Conservation (phyloP, 2,888 invertebrate species). For the Oscheius sp. region DNA sequence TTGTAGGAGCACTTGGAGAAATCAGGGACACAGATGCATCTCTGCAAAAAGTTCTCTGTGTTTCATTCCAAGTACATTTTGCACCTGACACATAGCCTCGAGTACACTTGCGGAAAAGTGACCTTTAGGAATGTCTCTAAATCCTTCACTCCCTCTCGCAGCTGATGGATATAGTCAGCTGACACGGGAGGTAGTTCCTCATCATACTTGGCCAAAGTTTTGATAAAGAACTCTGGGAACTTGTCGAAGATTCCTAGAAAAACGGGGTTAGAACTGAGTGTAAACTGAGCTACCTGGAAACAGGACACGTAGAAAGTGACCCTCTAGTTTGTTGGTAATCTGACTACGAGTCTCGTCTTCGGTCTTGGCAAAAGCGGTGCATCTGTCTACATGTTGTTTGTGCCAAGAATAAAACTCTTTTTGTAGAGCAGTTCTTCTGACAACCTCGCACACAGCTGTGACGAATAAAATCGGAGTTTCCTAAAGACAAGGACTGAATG, state of each 20-base stretch:
- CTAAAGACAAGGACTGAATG: constrained; percentile 34
- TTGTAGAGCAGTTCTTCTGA: constrained; percentile 60
- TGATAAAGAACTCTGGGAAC: constrained; percentile 83
- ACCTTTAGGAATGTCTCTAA: constrained; percentile 55
- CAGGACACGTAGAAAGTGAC: constrained; percentile 83
- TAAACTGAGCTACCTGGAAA: constrained; percentile 82
- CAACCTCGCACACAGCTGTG: constrained; percentile 66
- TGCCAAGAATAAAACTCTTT: constrained; percentile 41
- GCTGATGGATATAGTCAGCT: constrained; percentile 53
- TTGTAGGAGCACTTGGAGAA: background rate
- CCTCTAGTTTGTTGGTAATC: constrained; percentile 84
- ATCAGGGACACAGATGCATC: constrained; percentile 14
- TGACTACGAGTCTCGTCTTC: constrained; percentile 85
- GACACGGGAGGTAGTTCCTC: constrained; percentile 59
- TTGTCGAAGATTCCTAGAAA: constrained; percentile 82
- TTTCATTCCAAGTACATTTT: background rate
- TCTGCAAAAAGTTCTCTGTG: background rate
- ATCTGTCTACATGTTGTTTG: constrained; percentile 53
- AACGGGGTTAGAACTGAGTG: background rate
- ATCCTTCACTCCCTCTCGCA: constrained; percentile 47
- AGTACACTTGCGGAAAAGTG: constrained; percentile 53
- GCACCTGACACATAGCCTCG: constrained; percentile 28
- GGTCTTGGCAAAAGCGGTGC: constrained; percentile 81
- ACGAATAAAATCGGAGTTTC: constrained; percentile 67
- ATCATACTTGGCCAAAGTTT: constrained; percentile 58